Conservation (phyloP, 2,888 invertebrate species). For the Drosophila acutilabella region DNA sequence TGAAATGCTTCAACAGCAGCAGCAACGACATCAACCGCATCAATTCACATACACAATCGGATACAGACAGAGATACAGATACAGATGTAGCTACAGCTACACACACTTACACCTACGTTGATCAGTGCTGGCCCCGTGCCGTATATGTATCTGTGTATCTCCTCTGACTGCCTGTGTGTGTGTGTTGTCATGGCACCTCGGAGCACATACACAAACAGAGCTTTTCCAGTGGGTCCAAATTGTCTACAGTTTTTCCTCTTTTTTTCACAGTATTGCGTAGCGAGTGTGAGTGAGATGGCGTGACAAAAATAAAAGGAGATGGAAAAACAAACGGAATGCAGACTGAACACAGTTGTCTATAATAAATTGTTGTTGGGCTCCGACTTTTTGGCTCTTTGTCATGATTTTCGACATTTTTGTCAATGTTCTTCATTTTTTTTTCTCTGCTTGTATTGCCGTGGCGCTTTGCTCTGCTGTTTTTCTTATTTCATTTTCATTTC, state of each 20-base stretch:
- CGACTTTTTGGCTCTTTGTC: conserved; percentile 52
- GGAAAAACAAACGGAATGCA: conserved; percentile 41
- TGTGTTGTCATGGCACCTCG: conserved; percentile 55
- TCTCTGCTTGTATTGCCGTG: neutral
- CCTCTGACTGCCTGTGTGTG: conserved; percentile 12
- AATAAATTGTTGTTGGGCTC: conserved; percentile 57
- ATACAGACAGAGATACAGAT: conserved; percentile 10
- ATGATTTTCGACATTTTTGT: conserved; percentile 63
- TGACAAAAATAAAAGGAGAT: neutral
- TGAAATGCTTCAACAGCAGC: conserved; percentile 73
- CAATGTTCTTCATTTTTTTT: conserved; percentile 22
- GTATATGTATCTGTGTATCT: conserved; percentile 19
- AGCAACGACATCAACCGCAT: conserved; percentile 60
- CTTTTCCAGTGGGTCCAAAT: conserved; percentile 62
- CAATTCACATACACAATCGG: conserved; percentile 30
- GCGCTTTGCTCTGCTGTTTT: conserved; percentile 27
- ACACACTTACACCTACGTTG: conserved; percentile 46
- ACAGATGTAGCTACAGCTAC: conserved; percentile 8
- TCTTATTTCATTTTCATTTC: neutral
- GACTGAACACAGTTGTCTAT: conserved; percentile 70
- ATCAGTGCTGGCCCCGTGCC: conserved; percentile 52
- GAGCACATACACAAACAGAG: conserved; percentile 25
- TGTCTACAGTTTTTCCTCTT: conserved; percentile 48
- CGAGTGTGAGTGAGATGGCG: neutral
- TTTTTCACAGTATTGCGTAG: neutral